A percentile compares a stretch with the other conserved stretches of the same genome.
phyloP scores from a whole-genome alignment of 2,888 invertebrate genomes.

The Diadegma fenestrale region DNA sequence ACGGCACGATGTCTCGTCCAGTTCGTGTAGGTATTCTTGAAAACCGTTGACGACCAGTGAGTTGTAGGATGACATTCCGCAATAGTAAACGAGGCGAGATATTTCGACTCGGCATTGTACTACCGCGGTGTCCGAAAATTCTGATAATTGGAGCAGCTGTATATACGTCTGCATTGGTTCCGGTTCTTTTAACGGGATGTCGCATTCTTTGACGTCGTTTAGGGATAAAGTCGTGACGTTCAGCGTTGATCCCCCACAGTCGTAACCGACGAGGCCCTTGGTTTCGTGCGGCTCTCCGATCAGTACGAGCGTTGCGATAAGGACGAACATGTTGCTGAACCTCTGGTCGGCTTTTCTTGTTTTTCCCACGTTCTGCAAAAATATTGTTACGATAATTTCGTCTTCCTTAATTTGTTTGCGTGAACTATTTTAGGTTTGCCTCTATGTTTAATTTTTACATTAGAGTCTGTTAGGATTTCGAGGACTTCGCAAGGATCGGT shows the following conservation, averaged over 20 bases:
- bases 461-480: slow-evolving; percentile 14
- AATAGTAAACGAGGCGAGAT: too few relatives aligned
- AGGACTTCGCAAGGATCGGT: slow-evolving; percentile 34
- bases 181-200: slow-evolving; percentile 19
- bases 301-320: not conserved
- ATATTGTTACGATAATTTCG: slow-evolving; percentile 1
- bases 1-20: too few relatives aligned
- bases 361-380: not conserved
- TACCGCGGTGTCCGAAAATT: too few relatives aligned
- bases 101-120: too few relatives aligned
- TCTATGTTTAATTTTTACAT: slow-evolving; percentile 24
- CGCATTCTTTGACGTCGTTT: slow-evolving; percentile 25
- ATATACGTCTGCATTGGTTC: too few relatives aligned
- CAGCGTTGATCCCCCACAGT: slow-evolving; percentile 43
- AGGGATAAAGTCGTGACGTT: slow-evolving; percentile 55
- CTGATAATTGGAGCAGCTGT: too few relatives aligned
- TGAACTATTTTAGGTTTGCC: slow-evolving; percentile 22
- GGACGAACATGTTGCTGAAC: not conserved
- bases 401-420: slow-evolving; percentile 40
- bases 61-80: too few relatives aligned
- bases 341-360: not conserved
- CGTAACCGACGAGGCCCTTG: slow-evolving; percentile 44
- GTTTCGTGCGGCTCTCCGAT: slow-evolving; percentile 6
- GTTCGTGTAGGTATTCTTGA: too few relatives aligned
- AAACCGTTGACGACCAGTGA: too few relatives aligned